Base-by-base conservation (phyloP, 2,797 vertebrate species). In the Melanotaenia boesemani region DNA sequence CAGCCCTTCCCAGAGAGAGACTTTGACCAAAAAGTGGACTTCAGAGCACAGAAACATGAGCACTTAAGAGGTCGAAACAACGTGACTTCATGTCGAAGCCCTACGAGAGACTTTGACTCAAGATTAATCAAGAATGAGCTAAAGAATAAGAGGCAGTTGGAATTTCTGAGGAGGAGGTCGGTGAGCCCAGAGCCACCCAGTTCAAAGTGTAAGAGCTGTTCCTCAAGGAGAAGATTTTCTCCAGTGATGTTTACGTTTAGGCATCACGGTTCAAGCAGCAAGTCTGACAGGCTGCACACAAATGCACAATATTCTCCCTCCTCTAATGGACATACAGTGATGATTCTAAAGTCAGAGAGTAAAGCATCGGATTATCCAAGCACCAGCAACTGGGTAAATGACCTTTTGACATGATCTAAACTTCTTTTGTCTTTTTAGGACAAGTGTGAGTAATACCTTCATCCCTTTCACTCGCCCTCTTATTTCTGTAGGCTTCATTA, bases 81-180 rank as follows among this genome's bases (percentile, higher is more conserved):
- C 28, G 73, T 81, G 18, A 96, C 95, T 13, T 92, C 81, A 5
- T 96, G 95, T 50, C 90, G 95, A 30, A 96, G 94, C 82, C 95
- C 90, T 0, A 85, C 89, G 0, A 89, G 91, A 78, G 90, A 90
- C 12, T 13, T 87, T 22, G 78, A 94, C 71, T 80, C 89, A 0
- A 87, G 63, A 12, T 57, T 61, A 70, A 88, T 95, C 5, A 94
- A 94, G 79, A 85, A 81, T 13, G 88, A 93, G 26, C 85, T 92
- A 48, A 94, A 92, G 80, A 78, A 92, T 36, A 95, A 94, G 86
- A 92, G 95, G 66, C 93, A 95, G n/a, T 63, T 66, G 61, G 94
- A 94, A 77, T 95, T 95, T 73, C 82, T 88, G 41, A 95, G 83
- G 83, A 92, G 94, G 76, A 89, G 95, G 81, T 89, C 92, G 0